Evolutionary conservation across 53 echinoderm and acorn worm species (phyloP).

Genomic region (Stichopus horrens): DNA sequence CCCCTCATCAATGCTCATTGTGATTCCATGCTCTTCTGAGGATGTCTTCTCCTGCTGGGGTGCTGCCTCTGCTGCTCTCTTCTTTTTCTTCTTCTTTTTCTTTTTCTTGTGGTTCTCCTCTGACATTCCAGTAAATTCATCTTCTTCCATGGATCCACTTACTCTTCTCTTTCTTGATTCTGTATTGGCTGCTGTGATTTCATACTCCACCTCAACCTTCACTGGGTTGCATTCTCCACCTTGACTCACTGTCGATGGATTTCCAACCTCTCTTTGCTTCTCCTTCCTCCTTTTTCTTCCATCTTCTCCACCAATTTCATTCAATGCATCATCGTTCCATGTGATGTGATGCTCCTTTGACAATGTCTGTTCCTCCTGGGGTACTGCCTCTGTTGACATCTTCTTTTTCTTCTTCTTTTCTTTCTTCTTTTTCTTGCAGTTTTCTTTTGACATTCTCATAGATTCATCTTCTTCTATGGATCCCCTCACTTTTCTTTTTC

Average conservation of each 20-base stretch:
- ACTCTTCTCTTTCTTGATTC: neutral
- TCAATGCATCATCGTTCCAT: neutral
- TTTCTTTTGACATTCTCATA: neutral
- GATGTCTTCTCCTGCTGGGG: constrained; percentile 3
- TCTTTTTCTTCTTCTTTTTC: constrained; percentile 41
- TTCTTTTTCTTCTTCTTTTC: neutral
- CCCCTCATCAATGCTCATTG: neutral
- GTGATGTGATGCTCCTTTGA: no score
- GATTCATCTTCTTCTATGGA: neutral
- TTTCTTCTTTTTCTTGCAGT: neutral
- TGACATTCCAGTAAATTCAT: neutral
- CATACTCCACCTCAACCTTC: no score
- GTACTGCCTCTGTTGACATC: no score
- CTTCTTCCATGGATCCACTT: neutral
- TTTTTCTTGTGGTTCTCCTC: neutral
- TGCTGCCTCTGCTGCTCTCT: neutral
- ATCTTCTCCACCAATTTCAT: neutral
- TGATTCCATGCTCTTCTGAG: neutral
- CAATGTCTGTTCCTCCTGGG: no score
- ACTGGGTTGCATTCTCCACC: no score
- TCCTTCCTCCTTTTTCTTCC: neutral
- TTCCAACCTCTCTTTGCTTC: neutral
- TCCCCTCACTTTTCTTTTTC: neutral
- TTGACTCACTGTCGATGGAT: no score
- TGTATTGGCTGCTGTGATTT: neutral